These are phyloP conservation scores for Heterochromis multidens DNA, from an alignment of 2,113 vertebrate genomes.

Conservation along the genomic window DNA sequence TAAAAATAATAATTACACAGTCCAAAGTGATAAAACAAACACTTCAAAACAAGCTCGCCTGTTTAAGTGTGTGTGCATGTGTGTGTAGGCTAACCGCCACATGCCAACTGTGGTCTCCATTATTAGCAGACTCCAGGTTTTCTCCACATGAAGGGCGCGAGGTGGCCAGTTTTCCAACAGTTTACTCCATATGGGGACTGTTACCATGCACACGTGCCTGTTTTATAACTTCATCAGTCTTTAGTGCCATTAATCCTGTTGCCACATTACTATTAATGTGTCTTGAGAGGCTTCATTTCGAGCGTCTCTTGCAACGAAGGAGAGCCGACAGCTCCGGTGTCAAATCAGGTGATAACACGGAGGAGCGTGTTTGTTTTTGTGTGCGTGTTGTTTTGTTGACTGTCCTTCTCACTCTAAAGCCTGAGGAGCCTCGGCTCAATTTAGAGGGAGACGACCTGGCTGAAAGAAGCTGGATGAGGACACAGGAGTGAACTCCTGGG, in stretches of 20 bases:
- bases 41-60: constrained; percentile 50
- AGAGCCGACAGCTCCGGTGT: constrained; percentile 27
- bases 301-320: background rate
- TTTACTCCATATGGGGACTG: constrained; percentile 49
- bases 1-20: constrained; percentile 65
- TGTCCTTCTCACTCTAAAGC: background rate
- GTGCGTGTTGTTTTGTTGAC: background rate
- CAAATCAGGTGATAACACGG: constrained; percentile 34
- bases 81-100: constrained; percentile 44
- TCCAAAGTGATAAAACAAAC: constrained; percentile 56
- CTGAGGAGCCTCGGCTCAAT: background rate
- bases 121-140: constrained; percentile 59
- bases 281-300: constrained; percentile 26
- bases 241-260: constrained; percentile 41
- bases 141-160: constrained; percentile 49
- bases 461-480: constrained; percentile 1
- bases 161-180: constrained; percentile 34
- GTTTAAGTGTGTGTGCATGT: constrained; percentile 43
- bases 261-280: constrained; percentile 47
- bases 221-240: constrained; percentile 51
- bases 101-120: constrained; percentile 43
- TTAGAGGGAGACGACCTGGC: background rate
- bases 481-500: background rate
- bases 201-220: constrained; percentile 18
- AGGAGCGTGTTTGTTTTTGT: background rate